phyloP scores from a whole-genome alignment of 2,888 invertebrate genomes.

The Hypolimnas misippus region DNA sequence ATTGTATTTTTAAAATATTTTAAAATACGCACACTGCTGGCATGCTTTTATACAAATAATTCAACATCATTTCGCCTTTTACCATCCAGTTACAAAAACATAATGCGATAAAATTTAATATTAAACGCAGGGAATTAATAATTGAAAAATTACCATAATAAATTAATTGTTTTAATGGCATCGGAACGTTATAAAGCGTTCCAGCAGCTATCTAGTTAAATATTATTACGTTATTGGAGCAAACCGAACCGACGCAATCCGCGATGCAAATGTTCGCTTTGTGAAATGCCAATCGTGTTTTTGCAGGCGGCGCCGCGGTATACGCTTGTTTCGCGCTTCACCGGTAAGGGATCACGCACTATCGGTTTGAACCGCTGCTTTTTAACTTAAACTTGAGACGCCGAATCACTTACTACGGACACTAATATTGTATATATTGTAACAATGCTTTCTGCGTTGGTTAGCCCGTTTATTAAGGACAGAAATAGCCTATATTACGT shows the following conservation, averaged over 20 bases:
- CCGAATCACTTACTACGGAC: too few relatives aligned
- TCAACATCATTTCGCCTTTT: neutral
- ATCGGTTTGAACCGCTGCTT: conserved; percentile 4
- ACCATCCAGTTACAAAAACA: neutral
- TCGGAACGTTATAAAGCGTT: conserved; percentile 1
- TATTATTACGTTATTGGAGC: conserved; percentile 4
- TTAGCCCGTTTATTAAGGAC: too few relatives aligned
- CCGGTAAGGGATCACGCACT: conserved; percentile 18
- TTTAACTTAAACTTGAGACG: neutral
- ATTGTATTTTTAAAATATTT: neutral
- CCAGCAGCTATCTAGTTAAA: neutral
- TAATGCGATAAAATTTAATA: conserved; percentile 5
- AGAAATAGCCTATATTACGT: too few relatives aligned
- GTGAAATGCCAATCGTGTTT: conserved; percentile 38
- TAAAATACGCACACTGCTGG: neutral
- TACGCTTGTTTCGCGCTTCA: conserved; percentile 23
- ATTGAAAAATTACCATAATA: conserved; percentile 13
- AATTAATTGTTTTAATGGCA: conserved; percentile 6
- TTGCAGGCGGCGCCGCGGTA: conserved; percentile 33
- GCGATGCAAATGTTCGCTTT: conserved; percentile 38
- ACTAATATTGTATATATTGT: neutral
- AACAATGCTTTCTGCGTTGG: too few relatives aligned
- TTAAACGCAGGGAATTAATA: neutral
- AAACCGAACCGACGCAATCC: conserved; percentile 14
- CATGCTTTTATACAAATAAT: conserved; percentile 1